Conservation (phyloP, 2,888 invertebrate species). For the Ectemnius lituratus region DNA sequence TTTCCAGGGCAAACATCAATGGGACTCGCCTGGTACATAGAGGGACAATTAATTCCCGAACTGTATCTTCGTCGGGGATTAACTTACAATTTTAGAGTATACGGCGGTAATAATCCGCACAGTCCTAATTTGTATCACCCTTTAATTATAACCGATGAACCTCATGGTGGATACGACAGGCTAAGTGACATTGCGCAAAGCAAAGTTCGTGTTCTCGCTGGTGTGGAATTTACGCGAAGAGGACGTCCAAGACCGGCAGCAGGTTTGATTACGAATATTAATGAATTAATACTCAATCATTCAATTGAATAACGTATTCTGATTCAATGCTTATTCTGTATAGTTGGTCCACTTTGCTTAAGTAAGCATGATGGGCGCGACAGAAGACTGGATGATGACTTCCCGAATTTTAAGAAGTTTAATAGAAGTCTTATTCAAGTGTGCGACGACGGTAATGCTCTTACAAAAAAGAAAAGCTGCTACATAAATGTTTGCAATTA, state of each 20-base stretch:
- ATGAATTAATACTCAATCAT: neutral
- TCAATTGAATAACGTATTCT: neutral
- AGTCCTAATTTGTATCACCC: slow-evolving; percentile 93
- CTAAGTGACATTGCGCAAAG: slow-evolving; percentile 85
- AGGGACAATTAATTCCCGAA: slow-evolving; percentile 92
- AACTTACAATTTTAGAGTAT: slow-evolving; percentile 89
- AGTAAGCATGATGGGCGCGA: slow-evolving; percentile 85
- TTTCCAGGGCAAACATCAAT: slow-evolving; percentile 82
- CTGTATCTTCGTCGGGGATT: slow-evolving; percentile 91
- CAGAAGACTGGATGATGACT: slow-evolving; percentile 88
- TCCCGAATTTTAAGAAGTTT: slow-evolving; percentile 89
- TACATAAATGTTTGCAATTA: neutral
- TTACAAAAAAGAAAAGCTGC: too few relatives aligned
- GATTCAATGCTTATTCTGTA: slow-evolving; percentile 48
- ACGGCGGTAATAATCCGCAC: slow-evolving; percentile 94
- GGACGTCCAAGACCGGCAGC: slow-evolving; percentile 89
- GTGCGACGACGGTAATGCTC: slow-evolving; percentile 81
- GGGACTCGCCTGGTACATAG: slow-evolving; percentile 94
- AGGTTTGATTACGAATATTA: slow-evolving; percentile 70
- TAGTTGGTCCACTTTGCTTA: slow-evolving; percentile 89
- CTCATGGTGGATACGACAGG: slow-evolving; percentile 89
- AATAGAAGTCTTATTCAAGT: slow-evolving; percentile 86
- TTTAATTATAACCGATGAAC: slow-evolving; percentile 91
- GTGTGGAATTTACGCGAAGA: slow-evolving; percentile 89
- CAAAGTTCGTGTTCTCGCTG: slow-evolving; percentile 86